Conservation (phyloP, 2,113 vertebrate genomes). For the Microtus oregoni region DNA sequence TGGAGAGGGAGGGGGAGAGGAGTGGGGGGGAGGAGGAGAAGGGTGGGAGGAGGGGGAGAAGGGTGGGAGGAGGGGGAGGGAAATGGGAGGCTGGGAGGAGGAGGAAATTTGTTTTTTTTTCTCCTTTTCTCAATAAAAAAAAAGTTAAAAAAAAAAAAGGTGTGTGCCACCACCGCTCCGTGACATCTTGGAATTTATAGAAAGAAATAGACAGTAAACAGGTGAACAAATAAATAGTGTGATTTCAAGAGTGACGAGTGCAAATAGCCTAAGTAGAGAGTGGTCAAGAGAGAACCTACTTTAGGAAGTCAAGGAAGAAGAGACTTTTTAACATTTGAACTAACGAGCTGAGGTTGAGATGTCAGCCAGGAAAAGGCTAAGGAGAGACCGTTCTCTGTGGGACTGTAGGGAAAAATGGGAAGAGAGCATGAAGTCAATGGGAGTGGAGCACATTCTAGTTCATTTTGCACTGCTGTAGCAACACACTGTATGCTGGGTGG, state of each 20-base stretch:
- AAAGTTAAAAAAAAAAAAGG: too few species aligned
- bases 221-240: constrained; percentile 9
- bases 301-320: neutral
- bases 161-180: too few species aligned
- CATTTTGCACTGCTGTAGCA: neutral
- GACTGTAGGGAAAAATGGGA: neutral
- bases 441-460: neutral
- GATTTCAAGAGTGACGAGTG: neutral
- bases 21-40: too few species aligned
- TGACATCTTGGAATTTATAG: neutral
- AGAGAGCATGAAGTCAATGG: neutral
- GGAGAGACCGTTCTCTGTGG: neutral
- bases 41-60: too few species aligned
- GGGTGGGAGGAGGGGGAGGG: too few species aligned
- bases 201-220: neutral
- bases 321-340: neutral
- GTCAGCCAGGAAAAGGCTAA: neutral
- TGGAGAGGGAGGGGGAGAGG: too few species aligned
- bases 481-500: neutral
- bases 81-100: too few species aligned
- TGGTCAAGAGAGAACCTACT: neutral
- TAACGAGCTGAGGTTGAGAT: neutral
- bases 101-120: too few species aligned
- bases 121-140: too few species aligned
- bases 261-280: neutral